These are phyloP conservation scores for Sapajus apella DNA, from an alignment of 2,113 vertebrate species.

Conservation along the genomic window DNA sequence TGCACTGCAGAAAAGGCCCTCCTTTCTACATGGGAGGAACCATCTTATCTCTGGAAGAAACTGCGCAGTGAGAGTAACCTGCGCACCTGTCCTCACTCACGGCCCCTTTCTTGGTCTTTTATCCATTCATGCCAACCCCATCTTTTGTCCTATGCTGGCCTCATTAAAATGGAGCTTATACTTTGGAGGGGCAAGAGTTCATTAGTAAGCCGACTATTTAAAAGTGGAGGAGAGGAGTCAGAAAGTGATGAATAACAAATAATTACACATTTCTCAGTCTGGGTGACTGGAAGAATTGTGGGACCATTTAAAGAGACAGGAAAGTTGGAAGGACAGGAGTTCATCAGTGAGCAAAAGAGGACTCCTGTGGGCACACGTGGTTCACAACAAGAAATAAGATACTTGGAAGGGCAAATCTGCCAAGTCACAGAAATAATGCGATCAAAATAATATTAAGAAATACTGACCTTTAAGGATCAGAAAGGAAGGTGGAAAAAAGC, in stretches of 20 bases:
- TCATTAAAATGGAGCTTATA: not conserved
- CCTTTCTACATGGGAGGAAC: not conserved
- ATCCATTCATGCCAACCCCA: no score
- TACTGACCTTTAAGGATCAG: not conserved
- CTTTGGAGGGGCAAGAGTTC: not conserved
- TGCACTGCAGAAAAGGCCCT: not conserved
- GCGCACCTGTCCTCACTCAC: not conserved
- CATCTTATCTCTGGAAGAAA: not conserved
- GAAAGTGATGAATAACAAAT: no score
- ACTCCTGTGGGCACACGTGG: no score
- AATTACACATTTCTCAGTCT: not conserved
- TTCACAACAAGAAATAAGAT: not conserved
- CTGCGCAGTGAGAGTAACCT: not conserved
- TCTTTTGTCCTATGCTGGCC: not conserved
- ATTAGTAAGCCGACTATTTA: not conserved
- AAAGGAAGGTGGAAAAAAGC: not conserved
- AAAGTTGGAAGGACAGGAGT: not conserved
- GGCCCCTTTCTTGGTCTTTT: not conserved
- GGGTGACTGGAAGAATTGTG: fast-evolving
- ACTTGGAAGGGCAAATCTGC: not conserved
- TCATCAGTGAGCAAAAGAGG: no score
- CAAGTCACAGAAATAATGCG: not conserved
- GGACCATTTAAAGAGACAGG: no score
- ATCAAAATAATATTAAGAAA: not conserved
- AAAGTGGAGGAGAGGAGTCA: not conserved